Percentiles rank a stretch among this genome's conserved stretches.
These are phyloP conservation scores for Branchipolynoe longqiensis DNA, from an alignment of 2,888 invertebrate genomes.

Conservation along the genomic window DNA sequence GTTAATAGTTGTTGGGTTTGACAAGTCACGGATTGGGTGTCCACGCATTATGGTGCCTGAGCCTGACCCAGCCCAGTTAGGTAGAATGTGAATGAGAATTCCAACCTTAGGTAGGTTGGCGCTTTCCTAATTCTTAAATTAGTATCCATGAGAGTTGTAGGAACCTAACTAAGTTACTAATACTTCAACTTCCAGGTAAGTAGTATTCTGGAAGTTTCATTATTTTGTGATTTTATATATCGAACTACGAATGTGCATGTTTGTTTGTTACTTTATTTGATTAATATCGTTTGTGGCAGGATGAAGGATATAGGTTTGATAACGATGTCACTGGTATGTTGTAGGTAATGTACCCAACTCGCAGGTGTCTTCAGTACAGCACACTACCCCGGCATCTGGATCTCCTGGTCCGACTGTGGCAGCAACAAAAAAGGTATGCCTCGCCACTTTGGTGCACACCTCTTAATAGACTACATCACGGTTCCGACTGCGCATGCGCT, in stretches of 20 bases:
- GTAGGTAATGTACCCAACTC: constrained; percentile 19
- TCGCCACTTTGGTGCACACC: not conserved
- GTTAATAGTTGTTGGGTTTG: too few species aligned
- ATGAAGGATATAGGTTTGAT: not conserved
- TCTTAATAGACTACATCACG: too few species aligned
- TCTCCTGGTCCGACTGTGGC: constrained; percentile 17
- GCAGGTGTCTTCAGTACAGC: constrained; percentile 33
- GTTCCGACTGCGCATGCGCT: too few species aligned
- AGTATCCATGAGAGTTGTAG: too few species aligned
- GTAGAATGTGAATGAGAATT: too few species aligned
- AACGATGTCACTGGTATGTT: not conserved
- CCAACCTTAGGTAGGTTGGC: too few species aligned
- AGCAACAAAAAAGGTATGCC: constrained; percentile 42
- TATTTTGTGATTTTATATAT: not conserved
- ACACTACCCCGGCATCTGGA: constrained; percentile 14
- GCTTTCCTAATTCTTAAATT: too few species aligned
- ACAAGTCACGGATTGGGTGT: too few species aligned
- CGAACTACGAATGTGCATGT: not conserved
- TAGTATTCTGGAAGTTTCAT: not conserved
- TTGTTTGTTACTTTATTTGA: too few species aligned
- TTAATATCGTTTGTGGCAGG: not conserved
- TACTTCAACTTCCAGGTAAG: not conserved
- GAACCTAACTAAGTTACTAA: not conserved
- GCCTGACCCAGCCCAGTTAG: too few species aligned
- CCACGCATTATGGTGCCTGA: too few species aligned